Conservation (phyloP, 64 coral and sea anemone species). For the Actinia tenebrosa region DNA sequence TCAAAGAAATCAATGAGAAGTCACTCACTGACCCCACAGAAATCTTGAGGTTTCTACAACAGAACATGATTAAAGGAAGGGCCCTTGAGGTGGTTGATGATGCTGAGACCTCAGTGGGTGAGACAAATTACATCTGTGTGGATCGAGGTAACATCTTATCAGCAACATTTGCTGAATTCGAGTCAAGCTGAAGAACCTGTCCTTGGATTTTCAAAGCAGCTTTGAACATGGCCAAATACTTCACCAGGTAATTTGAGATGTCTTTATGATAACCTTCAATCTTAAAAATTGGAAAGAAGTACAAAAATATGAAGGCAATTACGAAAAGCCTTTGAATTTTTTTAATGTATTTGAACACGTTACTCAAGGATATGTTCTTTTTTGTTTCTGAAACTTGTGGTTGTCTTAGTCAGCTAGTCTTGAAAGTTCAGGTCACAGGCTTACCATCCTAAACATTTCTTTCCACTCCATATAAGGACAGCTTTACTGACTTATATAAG, state of each 20-base stretch:
- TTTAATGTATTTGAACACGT: background rate
- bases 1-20: background rate
- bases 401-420: too few species aligned
- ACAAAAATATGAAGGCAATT: background rate
- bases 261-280: background rate
- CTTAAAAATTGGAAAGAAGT: conserved; percentile 1
- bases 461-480: too few species aligned
- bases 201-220: conserved; percentile 35
- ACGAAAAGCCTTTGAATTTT: background rate
- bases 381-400: too few species aligned
- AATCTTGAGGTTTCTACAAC: conserved; percentile 50
- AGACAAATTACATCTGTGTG: conserved; percentile 52
- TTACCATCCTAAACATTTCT: too few species aligned
- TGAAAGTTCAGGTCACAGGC: too few species aligned
- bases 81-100: conserved; percentile 34
- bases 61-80: conserved; percentile 44
- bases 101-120: conserved; percentile 26
- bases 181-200: conserved; percentile 43
- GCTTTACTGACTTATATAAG: too few species aligned
- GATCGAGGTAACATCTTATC: conserved; percentile 19
- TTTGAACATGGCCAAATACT: conserved; percentile 6
- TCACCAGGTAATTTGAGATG: conserved; percentile 8
- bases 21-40: conserved; percentile 36
- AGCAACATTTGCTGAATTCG: conserved; percentile 50
- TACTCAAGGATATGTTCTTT: background rate